Base-by-base conservation (phyloP, 2,797 vertebrate species). In the Cuniculus paca region DNA sequence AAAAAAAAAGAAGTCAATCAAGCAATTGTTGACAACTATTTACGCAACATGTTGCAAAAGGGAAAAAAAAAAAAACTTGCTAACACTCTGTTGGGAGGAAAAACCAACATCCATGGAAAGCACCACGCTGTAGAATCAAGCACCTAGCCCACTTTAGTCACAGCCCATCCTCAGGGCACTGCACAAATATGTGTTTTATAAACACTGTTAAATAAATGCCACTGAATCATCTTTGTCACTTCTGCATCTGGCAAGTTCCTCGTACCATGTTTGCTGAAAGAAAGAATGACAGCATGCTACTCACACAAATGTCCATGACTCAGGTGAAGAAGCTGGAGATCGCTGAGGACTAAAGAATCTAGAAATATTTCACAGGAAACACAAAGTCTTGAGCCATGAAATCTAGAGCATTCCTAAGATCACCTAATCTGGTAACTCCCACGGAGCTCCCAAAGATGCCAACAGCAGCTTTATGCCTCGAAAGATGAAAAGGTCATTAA, bases 1-100 rank as follows among this genome's bases (percentile, higher is more conserved):
- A n/a, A n/a, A n/a, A n/a, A n/a, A n/a, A n/a, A 52, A 79, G 39
- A 95, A 96, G 72, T 92, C 78, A 94, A 85, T 94, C 84, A 95
- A 87, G n/a, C 36, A 60, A 86, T 34, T 72, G 87, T 61, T 93
- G 28, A 91, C 36, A 95, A 88, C 42, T 74, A 87, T 52, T 94
- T 82, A 91, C 65, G 61, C 34, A 85, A 28, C 0, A 3, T 74
- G 63, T 56, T 82, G 94, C n/a, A 77, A 36, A 11, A 20, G 20
- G 34, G 14, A 85, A 94, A 90, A 60, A 90, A 85, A 81, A 22
- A 58, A 17, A 81, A 70, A 36, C 6, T 80, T 10, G n/a, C 45
- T 84, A 75, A 89, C 2, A 84, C 7, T 88, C 45, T 61, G 70
- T 50, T 1, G 4, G 72, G 9, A 84, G 2, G 42, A 39, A 88